Base-by-base conservation (phyloP, 2,888 invertebrate genomes). In the Lamellibrachia columna region DNA sequence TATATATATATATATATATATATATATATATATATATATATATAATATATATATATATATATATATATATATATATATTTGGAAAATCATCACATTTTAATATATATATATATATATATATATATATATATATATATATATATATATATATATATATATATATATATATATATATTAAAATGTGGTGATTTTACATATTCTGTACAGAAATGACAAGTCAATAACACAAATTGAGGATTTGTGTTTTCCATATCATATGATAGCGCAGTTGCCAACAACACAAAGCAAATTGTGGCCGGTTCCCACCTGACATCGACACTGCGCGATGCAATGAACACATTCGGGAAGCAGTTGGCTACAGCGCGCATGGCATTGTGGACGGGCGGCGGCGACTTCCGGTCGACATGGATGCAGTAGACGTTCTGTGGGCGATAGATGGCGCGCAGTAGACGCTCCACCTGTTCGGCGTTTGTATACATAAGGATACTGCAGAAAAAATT, bases 341-440 rank as follows among this genome's bases (percentile, higher is more conserved):
- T 91, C 58, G 40, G 91, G 58, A 91, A 91, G n/a, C 91, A 91
- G 11, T 91, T 15, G 40, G 91, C 55, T 53, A 91, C 11, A 22
- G 40, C 40, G 28, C 40, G 28, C 53, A 91, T 53, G 58, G 91
- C 53, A 91, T 91, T 58, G 91, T 53, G 58, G 53, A 91, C 91
- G 22, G 28, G 15, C 4, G 52, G 52, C 52, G 91, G 91, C 2
- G 91, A 91, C 58, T 91, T 91, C 52, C 53, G 53, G 91, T 91
- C 91, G 53, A 91, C 91, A 58, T 91, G 91, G 53, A 91, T 91
- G 91, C 91, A 91, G 58, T 91, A 91, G 40, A 53, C n/a, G 91
- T 91, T 91, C 28, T 91, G 91, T 7, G 91, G 91, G 6, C 91
- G 53, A 52, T 91, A 91, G 58, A 91, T 91, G 58, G 91, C 53